Conservation (phyloP, 2,888 invertebrate genomes). For the Hirtodrosophila histrioides region DNA sequence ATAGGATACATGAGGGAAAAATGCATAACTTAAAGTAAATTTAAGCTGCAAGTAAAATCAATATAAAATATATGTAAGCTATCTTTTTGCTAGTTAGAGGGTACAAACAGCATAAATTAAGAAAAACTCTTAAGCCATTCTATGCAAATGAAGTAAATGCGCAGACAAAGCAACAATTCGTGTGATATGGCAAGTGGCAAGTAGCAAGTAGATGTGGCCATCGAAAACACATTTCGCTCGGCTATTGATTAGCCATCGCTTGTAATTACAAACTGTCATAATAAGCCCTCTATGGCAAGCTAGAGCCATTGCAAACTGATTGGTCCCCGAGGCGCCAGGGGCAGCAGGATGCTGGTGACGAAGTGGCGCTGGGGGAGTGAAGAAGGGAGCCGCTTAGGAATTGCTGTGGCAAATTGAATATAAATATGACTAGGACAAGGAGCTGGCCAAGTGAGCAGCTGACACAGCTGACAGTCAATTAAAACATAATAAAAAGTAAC, state of each 20-base stretch:
- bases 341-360: slow-evolving; percentile 4
- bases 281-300: slow-evolving; percentile 49
- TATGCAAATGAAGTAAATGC: slow-evolving; percentile 45
- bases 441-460: slow-evolving; percentile 33
- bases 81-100: neutral
- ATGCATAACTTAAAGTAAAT: too few species aligned
- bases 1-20: too few species aligned
- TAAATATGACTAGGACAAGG: slow-evolving; percentile 57
- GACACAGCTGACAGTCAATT: slow-evolving; percentile 65
- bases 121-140: slow-evolving; percentile 24
- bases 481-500: slow-evolving; percentile 56
- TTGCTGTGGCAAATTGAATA: slow-evolving; percentile 74
- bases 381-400: slow-evolving; percentile 45
- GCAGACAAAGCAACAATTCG: slow-evolving; percentile 22
- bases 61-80: too few species aligned
- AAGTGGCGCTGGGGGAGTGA: neutral
- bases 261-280: slow-evolving; percentile 63
- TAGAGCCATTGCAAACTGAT: slow-evolving; percentile 44
- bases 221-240: slow-evolving; percentile 60
- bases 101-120: neutral
- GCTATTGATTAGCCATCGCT: slow-evolving; percentile 66
- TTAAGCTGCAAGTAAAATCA: neutral
- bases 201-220: slow-evolving; percentile 39
- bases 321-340: slow-evolving; percentile 31
- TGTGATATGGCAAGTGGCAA: slow-evolving; percentile 24